phyloP scores from a whole-genome alignment of 2,113 vertebrate species.

The Meleagris gallopavo region DNA sequence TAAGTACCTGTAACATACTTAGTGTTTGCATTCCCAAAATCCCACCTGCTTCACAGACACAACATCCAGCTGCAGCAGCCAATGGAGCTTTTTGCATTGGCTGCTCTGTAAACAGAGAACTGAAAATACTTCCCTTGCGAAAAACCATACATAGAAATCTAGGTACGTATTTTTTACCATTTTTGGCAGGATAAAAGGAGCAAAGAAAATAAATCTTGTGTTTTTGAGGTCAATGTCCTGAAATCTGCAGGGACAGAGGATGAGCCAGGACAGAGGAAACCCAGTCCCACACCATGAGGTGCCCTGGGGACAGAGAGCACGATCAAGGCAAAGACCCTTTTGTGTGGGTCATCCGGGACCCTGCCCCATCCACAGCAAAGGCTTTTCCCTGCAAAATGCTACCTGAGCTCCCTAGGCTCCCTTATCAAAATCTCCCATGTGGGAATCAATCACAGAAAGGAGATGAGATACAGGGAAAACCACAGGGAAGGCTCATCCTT shows the following conservation, averaged over 20 bases:
- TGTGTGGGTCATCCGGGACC: background rate
- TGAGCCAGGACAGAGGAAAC: background rate
- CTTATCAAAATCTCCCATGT: background rate
- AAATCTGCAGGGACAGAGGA: background rate
- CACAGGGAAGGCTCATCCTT: background rate
- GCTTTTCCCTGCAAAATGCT: background rate
- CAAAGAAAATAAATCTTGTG: background rate
- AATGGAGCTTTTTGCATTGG: background rate
- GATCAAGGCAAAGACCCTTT: background rate
- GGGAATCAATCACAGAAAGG: background rate
- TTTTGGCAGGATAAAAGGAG: background rate
- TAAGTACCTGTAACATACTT: background rate
- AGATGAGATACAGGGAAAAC: background rate
- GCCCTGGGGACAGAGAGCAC: fast-evolving
- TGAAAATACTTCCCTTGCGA: background rate
- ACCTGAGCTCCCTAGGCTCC: background rate
- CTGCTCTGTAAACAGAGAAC: background rate
- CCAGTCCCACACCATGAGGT: background rate
- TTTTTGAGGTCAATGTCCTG: background rate
- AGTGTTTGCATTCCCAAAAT: background rate
- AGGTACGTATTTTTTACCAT: background rate
- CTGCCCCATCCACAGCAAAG: background rate
- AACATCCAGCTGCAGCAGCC: background rate
- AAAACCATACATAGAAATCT: background rate
- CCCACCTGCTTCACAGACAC: background rate